These are phyloP conservation scores for Nephotettix cincticeps DNA, from an alignment of 1,140 invertebrate species.

Conservation along the genomic window DNA sequence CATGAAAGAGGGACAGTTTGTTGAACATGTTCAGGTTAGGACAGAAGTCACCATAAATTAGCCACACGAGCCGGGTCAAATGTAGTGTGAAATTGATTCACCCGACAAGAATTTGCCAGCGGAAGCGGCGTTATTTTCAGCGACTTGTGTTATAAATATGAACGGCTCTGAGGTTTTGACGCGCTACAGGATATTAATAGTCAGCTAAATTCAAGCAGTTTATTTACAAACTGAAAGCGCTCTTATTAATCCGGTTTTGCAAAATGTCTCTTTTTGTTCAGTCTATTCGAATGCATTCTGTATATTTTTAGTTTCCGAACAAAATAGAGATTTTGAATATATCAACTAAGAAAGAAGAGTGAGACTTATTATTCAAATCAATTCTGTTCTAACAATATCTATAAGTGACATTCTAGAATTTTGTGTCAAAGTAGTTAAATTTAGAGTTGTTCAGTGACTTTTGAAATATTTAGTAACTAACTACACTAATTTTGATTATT, in stretches of 20 bases:
- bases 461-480: too few species aligned
- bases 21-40: neutral
- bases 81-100: constrained; percentile 9
- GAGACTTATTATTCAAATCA: too few species aligned
- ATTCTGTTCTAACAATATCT: too few species aligned
- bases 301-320: neutral
- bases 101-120: neutral
- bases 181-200: neutral
- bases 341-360: too few species aligned
- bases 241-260: neutral
- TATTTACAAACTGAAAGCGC: constrained; percentile 1
- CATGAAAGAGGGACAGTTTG: neutral
- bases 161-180: neutral
- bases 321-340: too few species aligned
- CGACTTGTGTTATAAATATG: neutral
- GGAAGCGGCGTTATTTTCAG: neutral
- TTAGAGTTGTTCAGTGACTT: too few species aligned
- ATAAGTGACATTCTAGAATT: too few species aligned
- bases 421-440: too few species aligned
- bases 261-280: neutral
- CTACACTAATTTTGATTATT: too few species aligned
- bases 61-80: neutral
- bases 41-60: neutral
- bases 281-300: neutral
- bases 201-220: constrained; percentile 13